Evolutionary conservation across 2,113 vertebrate species (phyloP).

Genomic region (Leptocoma aspasia): DNA sequence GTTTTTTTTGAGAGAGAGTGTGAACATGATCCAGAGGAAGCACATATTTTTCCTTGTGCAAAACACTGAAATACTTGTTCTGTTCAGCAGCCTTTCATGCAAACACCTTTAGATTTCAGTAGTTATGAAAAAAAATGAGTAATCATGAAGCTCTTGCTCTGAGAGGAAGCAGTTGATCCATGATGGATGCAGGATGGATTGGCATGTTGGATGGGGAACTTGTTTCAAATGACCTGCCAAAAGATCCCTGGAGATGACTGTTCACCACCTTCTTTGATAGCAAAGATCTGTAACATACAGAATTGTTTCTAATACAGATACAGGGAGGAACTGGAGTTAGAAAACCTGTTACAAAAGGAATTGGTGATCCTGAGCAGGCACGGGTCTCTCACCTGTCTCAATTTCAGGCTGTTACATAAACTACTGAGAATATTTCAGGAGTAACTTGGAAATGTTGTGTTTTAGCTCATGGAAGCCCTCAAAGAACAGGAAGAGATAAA

Average conservation of each 20-base stretch:
- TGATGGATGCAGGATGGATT: not conserved
- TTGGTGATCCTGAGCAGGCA: not conserved
- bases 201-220: not conserved
- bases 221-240: not conserved
- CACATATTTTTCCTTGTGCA: not conserved
- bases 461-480: conserved; percentile 94
- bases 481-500: conserved; percentile 99
- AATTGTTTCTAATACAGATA: not conserved
- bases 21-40: not conserved
- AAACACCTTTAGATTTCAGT: not conserved
- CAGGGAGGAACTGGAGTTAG: not conserved
- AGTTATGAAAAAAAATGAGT: not conserved
- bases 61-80: not conserved
- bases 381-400: not conserved
- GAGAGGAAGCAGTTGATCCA: not conserved
- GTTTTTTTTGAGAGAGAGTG: not conserved
- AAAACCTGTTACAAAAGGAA: not conserved
- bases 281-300: not conserved
- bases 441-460: not conserved
- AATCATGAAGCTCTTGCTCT: not conserved
- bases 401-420: not conserved
- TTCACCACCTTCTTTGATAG: not conserved
- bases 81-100: not conserved
- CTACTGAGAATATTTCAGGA: not conserved
- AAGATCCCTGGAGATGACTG: not conserved